Percentiles rank a stretch among this genome's conserved stretches.
Evolutionary conservation across 1,140 invertebrate species (phyloP).

Genomic region (Drosophila santomea): DNA sequence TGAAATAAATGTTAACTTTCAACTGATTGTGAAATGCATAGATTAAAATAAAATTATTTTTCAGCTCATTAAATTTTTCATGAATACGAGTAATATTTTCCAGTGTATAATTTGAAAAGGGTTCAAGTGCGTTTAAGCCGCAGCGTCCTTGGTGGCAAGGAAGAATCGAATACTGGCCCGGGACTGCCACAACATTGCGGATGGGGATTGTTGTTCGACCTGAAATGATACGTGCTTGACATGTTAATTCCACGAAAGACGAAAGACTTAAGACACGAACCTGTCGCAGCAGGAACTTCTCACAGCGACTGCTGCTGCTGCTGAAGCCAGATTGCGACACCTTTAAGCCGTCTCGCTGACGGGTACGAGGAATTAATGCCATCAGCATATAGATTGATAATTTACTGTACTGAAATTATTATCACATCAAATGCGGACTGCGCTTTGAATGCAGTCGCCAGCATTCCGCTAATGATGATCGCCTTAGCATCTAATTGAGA

Average conservation of each 20-base stretch:
- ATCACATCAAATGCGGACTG: slow-evolving; percentile 51
- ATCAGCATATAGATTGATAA: slow-evolving; percentile 78
- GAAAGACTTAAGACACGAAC: slow-evolving; percentile 65
- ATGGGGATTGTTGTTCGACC: slow-evolving; percentile 42
- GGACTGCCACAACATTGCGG: slow-evolving; percentile 45
- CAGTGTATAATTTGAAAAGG: slow-evolving; percentile 3
- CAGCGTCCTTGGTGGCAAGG: slow-evolving; percentile 73
- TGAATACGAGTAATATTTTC: background rate
- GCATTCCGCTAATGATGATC: slow-evolving; percentile 59
- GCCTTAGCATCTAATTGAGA: slow-evolving; percentile 70
- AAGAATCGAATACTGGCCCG: slow-evolving; percentile 13
- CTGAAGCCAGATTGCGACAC: slow-evolving; percentile 48
- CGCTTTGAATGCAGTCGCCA: slow-evolving; percentile 51
- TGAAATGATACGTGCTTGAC: slow-evolving; percentile 71
- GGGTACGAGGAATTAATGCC: slow-evolving; percentile 41
- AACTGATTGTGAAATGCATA: background rate
- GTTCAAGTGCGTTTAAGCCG: slow-evolving; percentile 69
- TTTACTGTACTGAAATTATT: slow-evolving; percentile 48
- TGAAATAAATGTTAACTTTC: background rate
- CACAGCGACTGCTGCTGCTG: slow-evolving; percentile 15
- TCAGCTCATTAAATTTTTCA: background rate
- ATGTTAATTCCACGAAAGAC: slow-evolving; percentile 50
- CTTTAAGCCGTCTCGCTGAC: slow-evolving; percentile 52
- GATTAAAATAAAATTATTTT: background rate
- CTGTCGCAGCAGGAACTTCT: slow-evolving; percentile 72